Percentiles rank a stretch among this genome's conserved stretches.
Evolutionary conservation across 2,797 vertebrate genomes (phyloP).

Genomic region (Onychomys torridus): DNA sequence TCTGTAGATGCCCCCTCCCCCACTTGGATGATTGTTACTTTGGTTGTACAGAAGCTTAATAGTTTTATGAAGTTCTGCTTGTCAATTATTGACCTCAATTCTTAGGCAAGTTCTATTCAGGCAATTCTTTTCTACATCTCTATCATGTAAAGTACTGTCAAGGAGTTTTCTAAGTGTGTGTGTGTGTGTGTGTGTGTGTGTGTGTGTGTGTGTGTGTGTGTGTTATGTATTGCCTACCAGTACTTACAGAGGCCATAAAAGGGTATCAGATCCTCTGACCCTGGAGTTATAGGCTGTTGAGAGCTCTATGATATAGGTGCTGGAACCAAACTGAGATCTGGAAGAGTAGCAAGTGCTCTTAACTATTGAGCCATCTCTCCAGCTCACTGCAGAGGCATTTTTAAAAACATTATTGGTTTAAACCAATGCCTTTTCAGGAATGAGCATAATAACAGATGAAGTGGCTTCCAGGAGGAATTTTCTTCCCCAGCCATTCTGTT

Average conservation of each 20-base stretch:
- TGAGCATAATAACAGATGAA: neutral
- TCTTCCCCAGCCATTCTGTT: accelerated
- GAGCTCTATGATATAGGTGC: neutral
- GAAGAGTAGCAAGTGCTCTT: neutral
- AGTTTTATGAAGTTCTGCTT: neutral
- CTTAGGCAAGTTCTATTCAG: neutral
- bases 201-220: neutral
- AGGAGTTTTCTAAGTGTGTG: neutral
- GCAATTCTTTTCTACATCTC: neutral
- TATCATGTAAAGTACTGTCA: neutral
- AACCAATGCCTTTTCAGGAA: neutral
- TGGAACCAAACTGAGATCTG: neutral
- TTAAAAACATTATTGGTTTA: neutral
- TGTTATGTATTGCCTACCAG: no score
- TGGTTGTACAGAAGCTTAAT: no score
- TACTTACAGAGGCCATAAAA: neutral
- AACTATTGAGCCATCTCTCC: neutral
- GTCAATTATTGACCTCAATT: neutral
- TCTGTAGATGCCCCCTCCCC: neutral
- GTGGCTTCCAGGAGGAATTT: neutral
- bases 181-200: neutral
- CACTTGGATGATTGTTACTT: neutral
- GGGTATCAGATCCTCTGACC: neutral
- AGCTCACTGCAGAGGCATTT: neutral
- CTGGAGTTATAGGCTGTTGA: neutral